Evolutionary conservation across 2,888 invertebrate genomes (phyloP), one percentile per base, ranked within the genome.

Genomic region (Globia sparganii): DNA sequence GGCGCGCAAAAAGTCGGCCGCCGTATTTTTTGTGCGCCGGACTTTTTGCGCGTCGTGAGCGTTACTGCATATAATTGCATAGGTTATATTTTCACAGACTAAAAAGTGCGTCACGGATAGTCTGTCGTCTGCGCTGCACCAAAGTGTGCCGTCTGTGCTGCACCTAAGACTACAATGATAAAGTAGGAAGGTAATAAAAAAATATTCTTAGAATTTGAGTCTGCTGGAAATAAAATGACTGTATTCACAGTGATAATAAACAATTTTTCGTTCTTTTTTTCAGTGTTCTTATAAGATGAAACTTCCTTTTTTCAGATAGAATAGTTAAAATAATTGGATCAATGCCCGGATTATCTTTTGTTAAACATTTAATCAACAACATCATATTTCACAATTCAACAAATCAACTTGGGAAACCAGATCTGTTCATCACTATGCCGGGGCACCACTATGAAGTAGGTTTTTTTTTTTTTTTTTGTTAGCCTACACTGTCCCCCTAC

Each of bases 341-440:
- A 1, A 95, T 97, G 94, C 96, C 97, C 2, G 96, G 96, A 13
- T 90, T 96, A 43, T 91, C 92, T 3, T 98, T 98, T 92, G 95
- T 98, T n/a, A 97, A 95, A 86, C 97, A 97, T 92, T 89, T 98
- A 75, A 96, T 98, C 53, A 95, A 96, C 85, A 97, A 97, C 40
- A 93, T 97, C 72, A 93, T 97, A 9, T 97, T 97, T 87, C 97
- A 97, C 92, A 97, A 95, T 75, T 95, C 96, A 72, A 92, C 97
- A 8, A 94, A 97, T 78, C 94, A 95, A 46, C 92, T 97, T 79
- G 98, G 98, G 58, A 96, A 97, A 83, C 95, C 97, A 43, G 97
- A 97, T 87, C 94, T 98, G 78, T 98, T 97, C 90, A 93, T 98
- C 5, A 95, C 97, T 0, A 92, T 98, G 92, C 96, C 97, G 46